phyloP scores from a whole-genome alignment of 64 coral and sea anemone species.

The Trachythela sp. region DNA sequence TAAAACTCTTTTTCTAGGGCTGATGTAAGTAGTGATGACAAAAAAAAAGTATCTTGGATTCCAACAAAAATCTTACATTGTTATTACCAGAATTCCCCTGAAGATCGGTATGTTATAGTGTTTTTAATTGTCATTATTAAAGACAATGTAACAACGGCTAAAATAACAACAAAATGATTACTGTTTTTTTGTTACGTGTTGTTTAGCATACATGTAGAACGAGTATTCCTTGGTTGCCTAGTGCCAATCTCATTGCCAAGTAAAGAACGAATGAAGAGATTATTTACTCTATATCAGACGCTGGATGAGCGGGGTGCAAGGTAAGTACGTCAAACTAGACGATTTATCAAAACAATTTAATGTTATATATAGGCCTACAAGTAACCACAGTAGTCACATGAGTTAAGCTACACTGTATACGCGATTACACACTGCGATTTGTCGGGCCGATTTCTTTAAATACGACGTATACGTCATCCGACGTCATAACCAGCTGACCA shows the following conservation, averaged over 20 bases:
- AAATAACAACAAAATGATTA: too few species aligned
- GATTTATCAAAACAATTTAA: too few species aligned
- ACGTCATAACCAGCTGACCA: too few species aligned
- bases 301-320: conserved; percentile 65
- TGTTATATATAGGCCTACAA: too few species aligned
- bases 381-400: too few species aligned
- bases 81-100: conserved; percentile 77
- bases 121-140: too few species aligned
- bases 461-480: too few species aligned
- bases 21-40: background rate
- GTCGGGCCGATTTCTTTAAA: too few species aligned
- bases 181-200: too few species aligned
- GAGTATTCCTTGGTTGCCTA: conserved; percentile 78
- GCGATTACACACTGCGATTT: too few species aligned
- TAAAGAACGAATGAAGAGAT: conserved; percentile 76
- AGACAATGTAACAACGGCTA: too few species aligned
- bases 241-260: conserved; percentile 70
- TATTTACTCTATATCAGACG: conserved; percentile 62
- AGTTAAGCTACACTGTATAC: too few species aligned
- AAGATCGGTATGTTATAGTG: conserved; percentile 56
- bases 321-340: conserved; percentile 40
- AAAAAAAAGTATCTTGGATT: conserved; percentile 65
- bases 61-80: conserved; percentile 78
- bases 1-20: background rate
- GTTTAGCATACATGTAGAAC: conserved; percentile 69